phyloP scores from a whole-genome alignment of 2,113 vertebrate genomes.

The Osmerus mordax region DNA sequence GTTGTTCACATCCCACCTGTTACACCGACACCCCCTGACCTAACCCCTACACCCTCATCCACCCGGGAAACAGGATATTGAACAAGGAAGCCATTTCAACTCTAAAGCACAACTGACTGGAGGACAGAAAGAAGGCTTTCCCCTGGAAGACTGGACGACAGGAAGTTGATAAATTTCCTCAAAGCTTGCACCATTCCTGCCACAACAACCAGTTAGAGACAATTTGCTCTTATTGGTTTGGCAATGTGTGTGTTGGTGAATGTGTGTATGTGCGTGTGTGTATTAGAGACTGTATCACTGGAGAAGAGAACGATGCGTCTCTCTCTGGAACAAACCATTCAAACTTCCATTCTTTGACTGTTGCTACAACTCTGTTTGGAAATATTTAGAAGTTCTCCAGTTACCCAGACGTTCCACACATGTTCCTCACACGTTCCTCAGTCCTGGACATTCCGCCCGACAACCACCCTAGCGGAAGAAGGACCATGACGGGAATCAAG shows the following conservation, averaged over 20 bases:
- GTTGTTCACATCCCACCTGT: too few relatives aligned
- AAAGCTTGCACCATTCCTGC: conserved; percentile 44
- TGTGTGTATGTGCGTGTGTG: conserved; percentile 42
- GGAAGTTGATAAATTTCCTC: conserved; percentile 34
- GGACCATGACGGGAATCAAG: neutral
- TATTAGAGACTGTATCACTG: neutral
- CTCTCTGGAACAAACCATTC: too few relatives aligned
- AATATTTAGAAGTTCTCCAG: too few relatives aligned
- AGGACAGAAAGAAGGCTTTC: conserved; percentile 1
- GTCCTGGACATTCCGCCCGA: neutral
- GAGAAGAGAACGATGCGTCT: too few relatives aligned
- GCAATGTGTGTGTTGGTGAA: conserved; percentile 36
- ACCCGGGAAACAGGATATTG: too few relatives aligned
- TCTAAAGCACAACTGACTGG: conserved; percentile 27
- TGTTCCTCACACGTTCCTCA: too few relatives aligned
- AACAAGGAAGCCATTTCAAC: conserved; percentile 28
- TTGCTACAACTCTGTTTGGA: too few relatives aligned
- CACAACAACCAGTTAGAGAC: conserved; percentile 19
- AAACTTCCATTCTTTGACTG: neutral
- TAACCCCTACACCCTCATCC: too few relatives aligned
- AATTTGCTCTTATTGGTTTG: conserved; percentile 46
- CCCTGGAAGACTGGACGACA: conserved; percentile 4
- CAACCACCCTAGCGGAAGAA: neutral
- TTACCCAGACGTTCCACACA: too few relatives aligned
- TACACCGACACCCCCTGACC: too few relatives aligned